Conservation (phyloP, 2,888 invertebrate species). For the Schizaphis graminum region DNA sequence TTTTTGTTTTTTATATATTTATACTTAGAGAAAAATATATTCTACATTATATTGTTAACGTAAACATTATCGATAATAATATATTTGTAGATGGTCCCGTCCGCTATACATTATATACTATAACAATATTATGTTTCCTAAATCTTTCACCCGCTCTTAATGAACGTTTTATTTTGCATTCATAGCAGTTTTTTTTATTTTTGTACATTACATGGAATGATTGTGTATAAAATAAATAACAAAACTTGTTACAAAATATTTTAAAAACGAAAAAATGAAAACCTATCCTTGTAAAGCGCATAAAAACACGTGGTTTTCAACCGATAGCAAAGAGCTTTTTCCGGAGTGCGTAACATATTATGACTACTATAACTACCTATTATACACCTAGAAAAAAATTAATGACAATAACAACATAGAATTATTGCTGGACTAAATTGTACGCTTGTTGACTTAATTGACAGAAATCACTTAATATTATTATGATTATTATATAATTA, state of each 20-base stretch:
- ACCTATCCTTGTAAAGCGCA: conserved; percentile 6
- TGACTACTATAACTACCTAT: not conserved
- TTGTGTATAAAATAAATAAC: conserved; percentile 52
- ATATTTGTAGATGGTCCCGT: conserved; percentile 58
- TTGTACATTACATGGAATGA: conserved; percentile 62
- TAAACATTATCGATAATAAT: conserved; percentile 31
- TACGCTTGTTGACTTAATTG: conserved; percentile 46
- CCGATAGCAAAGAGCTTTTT: not conserved
- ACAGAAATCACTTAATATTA: conserved; percentile 39
- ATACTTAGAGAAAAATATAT: conserved; percentile 53
- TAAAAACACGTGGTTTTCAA: not conserved
- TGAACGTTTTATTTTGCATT: conserved; percentile 64
- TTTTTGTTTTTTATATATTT: conserved; percentile 63
- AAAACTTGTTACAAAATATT: not conserved
- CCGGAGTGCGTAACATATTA: conserved; percentile 1
- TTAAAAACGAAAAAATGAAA: not conserved
- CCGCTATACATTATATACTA: conserved; percentile 51
- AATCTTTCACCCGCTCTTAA: conserved; percentile 61
- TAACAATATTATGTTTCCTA: conserved; percentile 37
- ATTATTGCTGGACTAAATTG: conserved; percentile 18
- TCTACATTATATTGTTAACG: conserved; percentile 42
- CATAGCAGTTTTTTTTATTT: conserved; percentile 55
- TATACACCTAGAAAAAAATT: not conserved
- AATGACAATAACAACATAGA: not conserved
- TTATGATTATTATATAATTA: not conserved